phyloP scores from a whole-genome alignment of 2,888 invertebrate species.

The Alcis repandata region DNA sequence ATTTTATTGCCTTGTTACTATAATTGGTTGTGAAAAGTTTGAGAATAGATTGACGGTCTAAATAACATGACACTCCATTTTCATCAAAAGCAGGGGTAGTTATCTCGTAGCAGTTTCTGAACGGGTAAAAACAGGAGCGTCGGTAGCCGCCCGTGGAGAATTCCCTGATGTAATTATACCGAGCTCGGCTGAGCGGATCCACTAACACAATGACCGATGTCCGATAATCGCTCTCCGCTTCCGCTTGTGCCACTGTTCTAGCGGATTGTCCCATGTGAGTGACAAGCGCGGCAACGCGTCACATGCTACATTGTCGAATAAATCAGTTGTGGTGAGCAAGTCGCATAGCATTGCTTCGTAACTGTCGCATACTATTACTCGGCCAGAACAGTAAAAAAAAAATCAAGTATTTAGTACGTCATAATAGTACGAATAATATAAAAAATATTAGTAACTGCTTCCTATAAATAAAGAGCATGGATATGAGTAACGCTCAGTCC shows the following conservation, averaged over 20 bases:
- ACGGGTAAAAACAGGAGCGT: constrained; percentile 68
- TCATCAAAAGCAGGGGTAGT: constrained; percentile 26
- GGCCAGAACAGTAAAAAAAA: too few relatives aligned
- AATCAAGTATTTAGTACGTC: too few relatives aligned
- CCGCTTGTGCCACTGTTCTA: constrained; percentile 29
- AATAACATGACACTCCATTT: constrained; percentile 38
- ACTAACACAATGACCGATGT: constrained; percentile 80
- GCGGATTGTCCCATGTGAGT: not conserved
- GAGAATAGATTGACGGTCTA: constrained; percentile 16
- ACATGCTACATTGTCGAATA: not conserved
- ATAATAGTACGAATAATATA: too few relatives aligned
- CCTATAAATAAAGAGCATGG: not conserved
- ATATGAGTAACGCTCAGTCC: not conserved
- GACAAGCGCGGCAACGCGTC: not conserved
- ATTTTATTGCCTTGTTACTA: not conserved
- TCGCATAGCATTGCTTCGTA: too few relatives aligned
- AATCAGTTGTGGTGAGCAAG: too few relatives aligned
- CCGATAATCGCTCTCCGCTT: constrained; percentile 62
- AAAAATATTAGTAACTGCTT: not conserved
- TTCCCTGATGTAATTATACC: constrained; percentile 83
- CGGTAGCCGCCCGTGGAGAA: constrained; percentile 59
- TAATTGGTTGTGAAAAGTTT: not conserved
- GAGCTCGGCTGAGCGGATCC: constrained; percentile 70
- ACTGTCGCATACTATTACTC: too few relatives aligned
- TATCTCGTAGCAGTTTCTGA: constrained; percentile 52